Evolutionary conservation across 2,797 vertebrate species (phyloP), one percentile per base, ranked within the genome.

Genomic region (Danio jaintianensis): DNA sequence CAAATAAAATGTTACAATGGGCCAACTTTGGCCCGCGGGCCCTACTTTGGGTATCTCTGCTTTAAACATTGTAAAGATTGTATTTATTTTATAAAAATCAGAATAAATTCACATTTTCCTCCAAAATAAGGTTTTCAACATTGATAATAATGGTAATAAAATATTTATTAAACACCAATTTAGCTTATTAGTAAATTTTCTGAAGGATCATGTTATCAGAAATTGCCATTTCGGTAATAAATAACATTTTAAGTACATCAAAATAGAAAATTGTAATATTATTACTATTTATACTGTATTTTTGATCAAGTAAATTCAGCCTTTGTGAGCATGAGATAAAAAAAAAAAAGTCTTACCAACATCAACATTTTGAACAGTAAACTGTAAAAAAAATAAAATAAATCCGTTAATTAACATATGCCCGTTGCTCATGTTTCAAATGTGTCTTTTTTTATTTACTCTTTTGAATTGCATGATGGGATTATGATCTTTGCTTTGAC

Each of bases 291-390:
- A 36, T 18, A 69, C 66, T 18, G 36, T 52, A 40, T 12, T 18
- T 70, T 40, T 70, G 67, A 53, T 62, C 36, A 62, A 40, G 36
- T 53, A 13, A 70, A 53, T 53, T 16, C 48, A 52, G 22, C 13
- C 15, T 50, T 68, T 45, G 15, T 36, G 11, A 47, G 42, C 62
- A 50, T 68, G 16, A 48, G 63, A 67, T 43, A 3, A n/a, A 18
- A 52, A 52, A 16, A 15, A n/a, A 5, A 64, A 64, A 64, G 12
- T 45, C 3, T 0, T 43, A 43, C 10, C 40, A 16, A 18, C 40
- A 15, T 42, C 42, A 12, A 7, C 40, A 48, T 20, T 42, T 55
- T 55, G 50, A 55, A 42, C 38, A 18, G 38, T 55, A 40, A 29
- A 29, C 29, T 29, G 29, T 29, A 29, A 3, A 29, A 29, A 29